These are phyloP conservation scores for Alloplasta piceator DNA, from an alignment of 2,888 invertebrate species.

Conservation along the genomic window DNA sequence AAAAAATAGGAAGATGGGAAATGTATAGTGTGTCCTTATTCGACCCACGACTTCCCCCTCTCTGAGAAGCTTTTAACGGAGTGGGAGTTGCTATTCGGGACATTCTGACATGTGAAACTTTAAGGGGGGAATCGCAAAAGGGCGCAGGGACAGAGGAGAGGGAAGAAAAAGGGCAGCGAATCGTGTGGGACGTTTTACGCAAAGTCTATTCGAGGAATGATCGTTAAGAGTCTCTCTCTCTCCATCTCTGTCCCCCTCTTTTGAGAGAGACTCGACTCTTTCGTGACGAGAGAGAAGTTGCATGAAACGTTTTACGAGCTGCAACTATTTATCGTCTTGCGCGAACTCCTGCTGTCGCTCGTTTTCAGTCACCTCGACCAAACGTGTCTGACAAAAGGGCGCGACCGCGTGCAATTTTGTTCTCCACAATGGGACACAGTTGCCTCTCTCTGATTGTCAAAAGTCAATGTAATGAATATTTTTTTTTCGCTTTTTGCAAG, in stretches of 20 bases:
- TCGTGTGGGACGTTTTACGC: conserved; percentile 51
- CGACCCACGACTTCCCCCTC: no score
- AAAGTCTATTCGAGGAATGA: conserved; percentile 59
- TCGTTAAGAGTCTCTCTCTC: conserved; percentile 50
- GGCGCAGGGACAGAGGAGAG: neutral
- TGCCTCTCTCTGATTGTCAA: neutral
- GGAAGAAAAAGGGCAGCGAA: neutral
- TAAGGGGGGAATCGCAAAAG: neutral
- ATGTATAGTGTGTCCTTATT: no score
- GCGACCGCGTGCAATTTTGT: neutral
- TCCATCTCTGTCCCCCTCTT: neutral
- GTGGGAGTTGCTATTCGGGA: no score
- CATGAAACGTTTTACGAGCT: conserved; percentile 63
- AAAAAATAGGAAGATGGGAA: no score
- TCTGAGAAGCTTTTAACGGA: no score
- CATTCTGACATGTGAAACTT: neutral
- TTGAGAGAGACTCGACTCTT: neutral
- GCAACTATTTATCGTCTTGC: conserved; percentile 64
- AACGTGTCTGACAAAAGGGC: neutral
- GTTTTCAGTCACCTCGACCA: conserved; percentile 3
- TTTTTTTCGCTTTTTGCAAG: neutral
- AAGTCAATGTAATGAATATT: neutral
- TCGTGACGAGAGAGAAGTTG: conserved; percentile 52
- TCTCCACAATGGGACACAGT: neutral
- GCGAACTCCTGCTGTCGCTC: conserved; percentile 56